Percentiles rank a stretch among this genome's conserved stretches.
These are phyloP conservation scores for Osmerus eperlanus DNA, from an alignment of 2,113 vertebrate genomes.

Conservation along the genomic window DNA sequence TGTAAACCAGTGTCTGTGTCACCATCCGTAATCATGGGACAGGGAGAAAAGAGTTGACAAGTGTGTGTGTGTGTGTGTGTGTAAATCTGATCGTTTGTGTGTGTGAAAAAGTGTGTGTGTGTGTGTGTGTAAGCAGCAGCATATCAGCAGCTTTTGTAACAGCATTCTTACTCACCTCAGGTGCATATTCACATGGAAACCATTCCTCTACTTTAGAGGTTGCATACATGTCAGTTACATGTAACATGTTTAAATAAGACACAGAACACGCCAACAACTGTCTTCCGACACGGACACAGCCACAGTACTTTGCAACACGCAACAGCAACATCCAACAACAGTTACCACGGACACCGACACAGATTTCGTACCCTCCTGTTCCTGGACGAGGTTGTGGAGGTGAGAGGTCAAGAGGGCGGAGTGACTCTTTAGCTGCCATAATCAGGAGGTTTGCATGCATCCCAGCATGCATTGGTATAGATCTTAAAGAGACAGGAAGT, in stretches of 20 bases:
- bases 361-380: background rate
- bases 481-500: background rate
- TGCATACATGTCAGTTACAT: constrained; percentile 21
- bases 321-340: constrained; percentile 23
- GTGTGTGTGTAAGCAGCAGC: constrained; percentile 13
- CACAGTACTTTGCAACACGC: constrained; percentile 29
- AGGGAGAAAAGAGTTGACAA: background rate
- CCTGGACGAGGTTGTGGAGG: background rate
- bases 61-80: constrained; percentile 8
- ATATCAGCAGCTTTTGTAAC: constrained; percentile 16
- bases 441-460: background rate
- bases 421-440: background rate
- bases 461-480: constrained; percentile 3
- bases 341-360: constrained; percentile 20
- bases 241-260: constrained; percentile 13
- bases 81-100: too few relatives aligned
- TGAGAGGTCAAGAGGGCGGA: background rate
- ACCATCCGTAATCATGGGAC: background rate
- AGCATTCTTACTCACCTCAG: background rate
- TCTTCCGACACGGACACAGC: constrained; percentile 28
- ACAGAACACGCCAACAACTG: constrained; percentile 22
- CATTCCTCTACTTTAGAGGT: background rate
- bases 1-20: background rate
- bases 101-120: background rate
- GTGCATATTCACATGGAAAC: too few relatives aligned